Base-by-base conservation (phyloP, 1,140 invertebrate species). In the Cataglyphis hispanica region DNA sequence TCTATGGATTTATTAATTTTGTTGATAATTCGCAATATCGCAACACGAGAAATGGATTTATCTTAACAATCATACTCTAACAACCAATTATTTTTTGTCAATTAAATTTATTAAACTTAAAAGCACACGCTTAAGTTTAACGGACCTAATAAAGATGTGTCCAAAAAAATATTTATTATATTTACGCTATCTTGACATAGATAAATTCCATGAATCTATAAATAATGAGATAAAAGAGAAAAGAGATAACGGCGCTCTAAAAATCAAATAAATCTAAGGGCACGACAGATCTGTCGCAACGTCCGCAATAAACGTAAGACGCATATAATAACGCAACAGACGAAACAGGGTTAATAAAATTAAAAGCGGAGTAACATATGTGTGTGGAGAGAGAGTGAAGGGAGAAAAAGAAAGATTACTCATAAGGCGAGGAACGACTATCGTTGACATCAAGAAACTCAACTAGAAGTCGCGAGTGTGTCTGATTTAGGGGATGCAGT, bases 261-360 rank as follows among this genome's bases (percentile, higher is more conserved):
- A 3, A 46, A 53, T 78, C 16, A 70, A 58, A 43, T 27, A 1
- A 81, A 70, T 40, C n/a, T 50, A 58, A 58, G 27, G 64, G 40
- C 27, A 50, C 11, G 43, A 69, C 56, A 43, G 19, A 72, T 72
- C 78, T 22, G 25, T 27, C 77, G 22, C 31, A 27, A 74, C 40
- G 7, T 40, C 37, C 37, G 34, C 50, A 31, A 61, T 61, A 61
- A 74, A 74, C 37, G 53, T 22, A 34, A 43, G 67, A 34, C 16
- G 72, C 72, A 16, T 6, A 46, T 58, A 69, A 37, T 37, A 69
- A 37, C 25, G 27, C 76, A 22, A 64, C 4, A 70, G 53, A 72
- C 66, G 34, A 81, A 46, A 83, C 50, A 83, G 13, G 25, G 37
- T 74, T 60, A 83, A 74, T 56, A 72, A 83, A 40, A 83, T 72